phyloP scores from a whole-genome alignment of 2,797 vertebrate genomes.

The Anabacerthia variegaticeps region DNA sequence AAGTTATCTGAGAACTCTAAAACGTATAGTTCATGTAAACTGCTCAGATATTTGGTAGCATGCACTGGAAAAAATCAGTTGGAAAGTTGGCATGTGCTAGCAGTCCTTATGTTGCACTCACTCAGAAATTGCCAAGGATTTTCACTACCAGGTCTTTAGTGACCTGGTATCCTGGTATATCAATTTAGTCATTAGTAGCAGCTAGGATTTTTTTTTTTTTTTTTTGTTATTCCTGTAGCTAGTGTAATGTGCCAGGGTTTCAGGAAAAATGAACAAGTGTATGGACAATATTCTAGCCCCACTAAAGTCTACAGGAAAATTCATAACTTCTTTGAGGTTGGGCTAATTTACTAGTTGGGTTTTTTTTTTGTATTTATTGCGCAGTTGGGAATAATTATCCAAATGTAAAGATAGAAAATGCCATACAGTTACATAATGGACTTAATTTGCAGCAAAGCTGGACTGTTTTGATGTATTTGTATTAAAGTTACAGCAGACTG shows the following conservation, averaged over 20 bases:
- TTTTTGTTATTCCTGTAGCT: neutral
- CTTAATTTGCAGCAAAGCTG: neutral
- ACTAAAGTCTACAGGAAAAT: neutral
- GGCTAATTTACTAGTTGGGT: neutral
- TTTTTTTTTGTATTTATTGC: neutral
- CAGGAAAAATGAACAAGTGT: neutral
- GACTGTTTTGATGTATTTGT: neutral
- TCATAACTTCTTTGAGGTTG: neutral
- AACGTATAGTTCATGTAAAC: neutral
- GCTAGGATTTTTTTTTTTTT: neutral
- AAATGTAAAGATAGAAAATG: neutral
- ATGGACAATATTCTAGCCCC: neutral
- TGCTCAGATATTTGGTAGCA: neutral
- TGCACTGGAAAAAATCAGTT: neutral
- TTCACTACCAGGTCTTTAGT: neutral
- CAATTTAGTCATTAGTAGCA: neutral
- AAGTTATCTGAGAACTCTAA: neutral
- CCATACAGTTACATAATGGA: neutral
- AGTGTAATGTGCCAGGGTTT: neutral
- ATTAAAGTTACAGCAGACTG: neutral
- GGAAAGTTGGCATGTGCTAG: neutral
- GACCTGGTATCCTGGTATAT: neutral
- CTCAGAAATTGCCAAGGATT: neutral
- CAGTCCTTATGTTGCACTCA: neutral
- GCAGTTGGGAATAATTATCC: neutral